These are phyloP conservation scores for Chlorops oryzae DNA, from an alignment of 1,140 invertebrate species.

Conservation along the genomic window DNA sequence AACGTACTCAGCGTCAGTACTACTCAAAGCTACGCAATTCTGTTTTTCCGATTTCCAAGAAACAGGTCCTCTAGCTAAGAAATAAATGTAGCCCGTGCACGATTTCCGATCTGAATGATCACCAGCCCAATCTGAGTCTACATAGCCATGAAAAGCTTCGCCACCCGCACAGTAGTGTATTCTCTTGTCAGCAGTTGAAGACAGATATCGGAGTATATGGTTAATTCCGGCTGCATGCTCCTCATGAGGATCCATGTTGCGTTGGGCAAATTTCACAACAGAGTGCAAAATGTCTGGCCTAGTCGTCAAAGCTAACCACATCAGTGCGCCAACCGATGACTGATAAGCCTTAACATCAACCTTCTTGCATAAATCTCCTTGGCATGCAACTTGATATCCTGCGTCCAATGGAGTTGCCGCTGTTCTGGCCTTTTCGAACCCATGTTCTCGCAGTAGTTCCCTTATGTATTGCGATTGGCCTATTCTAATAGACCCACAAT, in stretches of 20 bases:
- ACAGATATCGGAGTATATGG: conserved; percentile 5
- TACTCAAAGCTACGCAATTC: no score
- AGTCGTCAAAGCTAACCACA: conserved; percentile 18
- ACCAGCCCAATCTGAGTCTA: conserved; percentile 31
- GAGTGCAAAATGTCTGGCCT: conserved; percentile 52
- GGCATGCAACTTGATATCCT: neutral
- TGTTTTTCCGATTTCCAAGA: conserved; percentile 23
- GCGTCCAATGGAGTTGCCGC: neutral
- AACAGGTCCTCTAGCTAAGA: neutral
- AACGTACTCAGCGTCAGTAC: conserved; percentile 20
- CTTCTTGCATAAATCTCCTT: neutral
- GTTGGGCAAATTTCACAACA: neutral
- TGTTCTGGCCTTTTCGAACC: conserved; percentile 13
- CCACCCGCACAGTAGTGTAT: neutral
- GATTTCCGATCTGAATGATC: neutral
- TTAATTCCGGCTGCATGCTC: neutral
- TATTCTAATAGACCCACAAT: conserved; percentile 23
- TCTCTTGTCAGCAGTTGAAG: neutral
- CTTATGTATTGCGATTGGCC: conserved; percentile 41
- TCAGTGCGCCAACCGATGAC: conserved; percentile 16
- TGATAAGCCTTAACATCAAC: conserved; percentile 10
- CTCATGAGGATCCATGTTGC: neutral
- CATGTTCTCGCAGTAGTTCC: conserved; percentile 29
- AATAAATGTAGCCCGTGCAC: conserved; percentile 16
- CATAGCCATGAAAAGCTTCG: neutral